Evolutionary conservation across 2,888 invertebrate genomes (phyloP), one percentile per base, ranked within the genome.

Genomic region (Schizaphis graminum): DNA sequence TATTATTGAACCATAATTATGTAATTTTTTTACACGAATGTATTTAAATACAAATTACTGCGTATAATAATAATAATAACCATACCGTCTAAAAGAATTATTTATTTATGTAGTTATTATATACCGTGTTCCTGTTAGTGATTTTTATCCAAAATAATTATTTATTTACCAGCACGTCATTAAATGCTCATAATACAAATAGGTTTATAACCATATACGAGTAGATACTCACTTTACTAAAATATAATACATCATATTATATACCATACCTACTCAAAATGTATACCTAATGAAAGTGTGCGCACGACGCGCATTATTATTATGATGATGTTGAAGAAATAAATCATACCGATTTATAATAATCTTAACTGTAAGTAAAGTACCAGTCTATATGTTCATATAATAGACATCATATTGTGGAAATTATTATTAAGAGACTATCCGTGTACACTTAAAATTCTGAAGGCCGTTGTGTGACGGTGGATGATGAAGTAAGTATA

Each of bases 361-460:
- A 77, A 21, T 24, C 35, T 35, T 35, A 35, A 77, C 35, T 77
- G 35, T 8, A 35, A 35, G 35, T 35, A 41, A 35, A 35, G 35
- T 35, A 41, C 35, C 35, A 35, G 8, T 77, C 35, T 35, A 41
- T 41, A 7, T 77, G 67, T 61, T 28, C 28, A 1, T 61, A 11
- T 28, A 13, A 67, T n/a, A 41, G 35, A 77, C 77, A 35, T 35
- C 77, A 41, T 77, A 35, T 35, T 7, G 77, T 35, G 77, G 8
- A 57, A 56, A 35, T 56, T 67, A 35, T n/a, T 91, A 44, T 91
- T 91, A n/a, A 91, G 41, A 67, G 77, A 67, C 41, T 26, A 28
- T 67, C 41, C 26, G 44, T 44, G 44, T 67, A 61, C 57, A 67
- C 77, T 35, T 91, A 26, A 21, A 91, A 77, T 77, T 77, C 7